Evolutionary conservation across 2,888 invertebrate genomes (phyloP).

Genomic region (Cancer borealis): DNA sequence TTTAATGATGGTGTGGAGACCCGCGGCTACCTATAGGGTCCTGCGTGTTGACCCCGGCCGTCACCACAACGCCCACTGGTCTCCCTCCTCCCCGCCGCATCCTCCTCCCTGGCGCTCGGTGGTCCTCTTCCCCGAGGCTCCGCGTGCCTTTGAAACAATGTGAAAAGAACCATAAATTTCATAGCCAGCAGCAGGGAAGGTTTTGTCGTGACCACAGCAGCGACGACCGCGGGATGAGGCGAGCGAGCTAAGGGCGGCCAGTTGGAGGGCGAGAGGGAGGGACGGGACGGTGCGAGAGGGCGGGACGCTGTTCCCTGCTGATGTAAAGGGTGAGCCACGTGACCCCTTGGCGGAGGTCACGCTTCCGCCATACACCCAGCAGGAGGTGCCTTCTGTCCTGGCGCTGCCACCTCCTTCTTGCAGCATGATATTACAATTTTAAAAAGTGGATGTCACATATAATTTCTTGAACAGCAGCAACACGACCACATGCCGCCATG

Average conservation of each 20-base stretch:
- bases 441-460: constrained; percentile 2
- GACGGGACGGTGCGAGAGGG: not conserved
- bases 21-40: constrained; percentile 10
- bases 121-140: constrained; percentile 21
- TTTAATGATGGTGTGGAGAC: constrained; percentile 28
- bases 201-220: constrained; percentile 43
- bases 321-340: constrained; percentile 2
- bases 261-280: constrained; percentile 34
- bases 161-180: constrained; percentile 38
- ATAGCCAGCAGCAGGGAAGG: constrained; percentile 34
- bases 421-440: not conserved
- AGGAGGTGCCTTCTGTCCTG: not conserved
- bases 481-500: not conserved
- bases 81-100: not conserved
- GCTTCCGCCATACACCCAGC: constrained; percentile 30
- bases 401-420: not conserved
- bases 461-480: not conserved
- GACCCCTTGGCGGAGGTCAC: constrained; percentile 30
- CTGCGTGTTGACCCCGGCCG: not conserved
- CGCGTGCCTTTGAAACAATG: constrained; percentile 38
- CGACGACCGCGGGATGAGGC: constrained; percentile 37
- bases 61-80: constrained; percentile 4
- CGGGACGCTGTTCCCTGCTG: not conserved
- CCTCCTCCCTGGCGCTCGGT: not conserved
- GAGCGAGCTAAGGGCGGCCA: not conserved